A percentile compares a stretch with the other conserved stretches of the same genome.
These are phyloP conservation scores for Channa maculata DNA, from an alignment of 2,113 vertebrate species.

Conservation along the genomic window DNA sequence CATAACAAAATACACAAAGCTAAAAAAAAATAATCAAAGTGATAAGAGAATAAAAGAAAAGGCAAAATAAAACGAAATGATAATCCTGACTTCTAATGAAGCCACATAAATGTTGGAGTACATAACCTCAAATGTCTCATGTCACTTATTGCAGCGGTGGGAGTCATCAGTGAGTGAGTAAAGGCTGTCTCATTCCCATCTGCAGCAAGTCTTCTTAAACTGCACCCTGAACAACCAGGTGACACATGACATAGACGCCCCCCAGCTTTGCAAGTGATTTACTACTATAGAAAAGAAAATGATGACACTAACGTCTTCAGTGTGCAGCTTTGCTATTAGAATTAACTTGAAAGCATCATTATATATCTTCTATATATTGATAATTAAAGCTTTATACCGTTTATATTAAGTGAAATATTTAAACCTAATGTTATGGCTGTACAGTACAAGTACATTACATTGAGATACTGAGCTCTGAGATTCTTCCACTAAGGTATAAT, in stretches of 20 bases:
- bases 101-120: not conserved
- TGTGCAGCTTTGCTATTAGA: too few relatives aligned
- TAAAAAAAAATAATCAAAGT: too few relatives aligned
- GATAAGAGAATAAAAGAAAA: too few relatives aligned
- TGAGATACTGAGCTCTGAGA: too few relatives aligned
- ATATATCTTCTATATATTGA: not conserved
- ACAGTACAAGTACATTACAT: too few relatives aligned
- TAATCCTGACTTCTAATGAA: not conserved
- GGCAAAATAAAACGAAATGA: not conserved
- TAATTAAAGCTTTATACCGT: not conserved
- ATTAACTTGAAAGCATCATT: too few relatives aligned
- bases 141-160: slow-evolving; percentile 24
- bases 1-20: not conserved
- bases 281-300: too few relatives aligned
- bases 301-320: too few relatives aligned
- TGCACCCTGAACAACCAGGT: slow-evolving; percentile 30
- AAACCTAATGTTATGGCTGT: not conserved
- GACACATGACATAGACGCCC: not conserved
- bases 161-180: slow-evolving; percentile 50
- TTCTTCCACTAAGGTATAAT: too few relatives aligned
- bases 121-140: slow-evolving; percentile 8
- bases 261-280: too few relatives aligned
- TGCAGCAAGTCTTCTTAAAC: slow-evolving; percentile 30
- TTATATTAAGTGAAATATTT: not conserved
- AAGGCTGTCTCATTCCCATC: slow-evolving; percentile 62